Percentiles rank a stretch among this genome's conserved stretches.
Conservation (phyloP, 2,113 vertebrate species). For the Brienomyrus longianalis region DNA sequence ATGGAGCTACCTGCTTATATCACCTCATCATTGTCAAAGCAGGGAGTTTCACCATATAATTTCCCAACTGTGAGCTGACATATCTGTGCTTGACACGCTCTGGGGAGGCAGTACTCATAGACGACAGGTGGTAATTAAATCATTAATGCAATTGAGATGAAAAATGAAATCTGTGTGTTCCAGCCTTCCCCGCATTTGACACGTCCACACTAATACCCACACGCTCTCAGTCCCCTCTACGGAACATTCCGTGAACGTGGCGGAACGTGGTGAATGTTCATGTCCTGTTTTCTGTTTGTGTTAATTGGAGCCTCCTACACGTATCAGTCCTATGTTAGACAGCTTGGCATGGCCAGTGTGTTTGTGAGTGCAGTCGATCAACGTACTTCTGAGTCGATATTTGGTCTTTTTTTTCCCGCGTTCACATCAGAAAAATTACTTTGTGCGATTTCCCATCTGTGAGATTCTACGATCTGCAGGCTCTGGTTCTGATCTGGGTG, state of each 20-base stretch:
- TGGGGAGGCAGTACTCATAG: background rate
- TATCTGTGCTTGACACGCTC: background rate
- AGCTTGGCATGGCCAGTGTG: background rate
- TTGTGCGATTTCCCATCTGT: background rate
- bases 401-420: background rate
- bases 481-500: background rate
- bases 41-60: background rate
- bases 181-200: background rate
- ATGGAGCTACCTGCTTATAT: background rate
- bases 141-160: slow-evolving; percentile 8
- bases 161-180: background rate
- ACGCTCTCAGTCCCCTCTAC: background rate
- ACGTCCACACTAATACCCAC: background rate
- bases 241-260: background rate
- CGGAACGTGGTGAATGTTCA: background rate
- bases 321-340: background rate
- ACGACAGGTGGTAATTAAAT: slow-evolving; percentile 6
- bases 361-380: background rate
- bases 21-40: background rate
- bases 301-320: background rate
- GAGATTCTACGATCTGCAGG: background rate
- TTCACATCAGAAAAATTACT: background rate
- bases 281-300: background rate
- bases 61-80: background rate
- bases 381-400: background rate